A percentile compares a stretch with the other conserved stretches of the same genome.
Conservation (phyloP, 2,113 vertebrate species). For the Alethe castanea region DNA sequence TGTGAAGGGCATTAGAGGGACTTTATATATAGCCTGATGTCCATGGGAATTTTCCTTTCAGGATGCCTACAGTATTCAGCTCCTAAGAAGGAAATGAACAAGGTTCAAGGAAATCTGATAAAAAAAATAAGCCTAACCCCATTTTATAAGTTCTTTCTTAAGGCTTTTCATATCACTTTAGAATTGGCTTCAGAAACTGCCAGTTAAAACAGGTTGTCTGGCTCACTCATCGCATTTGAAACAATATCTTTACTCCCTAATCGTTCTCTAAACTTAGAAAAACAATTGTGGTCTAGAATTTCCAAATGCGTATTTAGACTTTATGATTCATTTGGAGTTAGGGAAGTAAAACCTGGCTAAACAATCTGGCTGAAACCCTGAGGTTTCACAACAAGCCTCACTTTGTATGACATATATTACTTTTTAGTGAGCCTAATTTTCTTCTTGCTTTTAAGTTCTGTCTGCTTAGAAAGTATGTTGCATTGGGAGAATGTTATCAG, state of each 20-base stretch:
- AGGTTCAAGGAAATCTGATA: slow-evolving; percentile 13
- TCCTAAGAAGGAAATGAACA: slow-evolving; percentile 16
- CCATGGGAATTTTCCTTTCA: neutral
- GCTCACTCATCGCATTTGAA: neutral
- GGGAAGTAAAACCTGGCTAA: slow-evolving; percentile 32
- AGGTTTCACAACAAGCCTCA: slow-evolving; percentile 1
- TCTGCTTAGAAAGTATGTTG: neutral
- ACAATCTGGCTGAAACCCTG: slow-evolving; percentile 18
- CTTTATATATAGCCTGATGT: neutral
- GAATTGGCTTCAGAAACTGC: neutral
- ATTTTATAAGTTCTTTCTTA: neutral
- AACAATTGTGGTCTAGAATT: slow-evolving; percentile 65
- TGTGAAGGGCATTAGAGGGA: neutral
- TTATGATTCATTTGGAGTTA: slow-evolving; percentile 59
- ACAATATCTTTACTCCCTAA: slow-evolving; percentile 46
- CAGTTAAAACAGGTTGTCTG: slow-evolving; percentile 25
- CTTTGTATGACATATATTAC: slow-evolving; percentile 39
- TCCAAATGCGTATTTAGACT: slow-evolving; percentile 42
- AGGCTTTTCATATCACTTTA: neutral
- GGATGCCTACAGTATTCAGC: neutral
- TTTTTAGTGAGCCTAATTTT: slow-evolving; percentile 38
- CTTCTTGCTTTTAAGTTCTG: slow-evolving; percentile 28
- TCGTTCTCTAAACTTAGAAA: slow-evolving; percentile 9
- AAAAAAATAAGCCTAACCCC: neutral
- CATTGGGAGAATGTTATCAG: slow-evolving; percentile 51